These are phyloP conservation scores for Caenorhabditis sp. DNA, from an alignment of 2,888 invertebrate genomes.

Conservation along the genomic window DNA sequence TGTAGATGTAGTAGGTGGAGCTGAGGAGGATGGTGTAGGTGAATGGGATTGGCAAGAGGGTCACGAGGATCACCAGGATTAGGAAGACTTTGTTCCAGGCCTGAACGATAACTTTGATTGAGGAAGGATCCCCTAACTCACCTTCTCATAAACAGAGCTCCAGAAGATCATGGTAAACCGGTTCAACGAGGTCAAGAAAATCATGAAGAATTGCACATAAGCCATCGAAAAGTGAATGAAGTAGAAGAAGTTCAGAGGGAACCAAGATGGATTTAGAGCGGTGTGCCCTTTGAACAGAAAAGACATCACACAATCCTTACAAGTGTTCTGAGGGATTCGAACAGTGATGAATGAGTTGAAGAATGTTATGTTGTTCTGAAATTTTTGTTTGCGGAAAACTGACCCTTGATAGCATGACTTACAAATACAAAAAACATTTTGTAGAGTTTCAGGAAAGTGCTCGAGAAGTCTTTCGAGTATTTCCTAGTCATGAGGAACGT, in stretches of 20 bases:
- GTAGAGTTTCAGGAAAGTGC: slow-evolving; percentile 42
- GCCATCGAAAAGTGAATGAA: slow-evolving; percentile 59
- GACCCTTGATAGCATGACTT: slow-evolving; percentile 9
- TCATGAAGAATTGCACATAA: slow-evolving; percentile 54
- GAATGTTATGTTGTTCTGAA: slow-evolving; percentile 58
- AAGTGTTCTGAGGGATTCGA: slow-evolving; percentile 58
- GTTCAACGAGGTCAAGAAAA: slow-evolving; percentile 51
- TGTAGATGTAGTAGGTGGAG: slow-evolving; percentile 42
- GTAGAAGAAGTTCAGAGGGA: slow-evolving; percentile 56
- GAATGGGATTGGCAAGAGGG: slow-evolving; percentile 32
- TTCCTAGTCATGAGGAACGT: slow-evolving; percentile 29
- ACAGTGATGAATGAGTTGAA: slow-evolving; percentile 62
- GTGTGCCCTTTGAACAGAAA: slow-evolving; percentile 46
- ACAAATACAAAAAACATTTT: slow-evolving; percentile 48
- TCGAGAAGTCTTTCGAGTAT: slow-evolving; percentile 52
- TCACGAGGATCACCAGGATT: neutral
- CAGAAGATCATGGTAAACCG: slow-evolving; percentile 54
- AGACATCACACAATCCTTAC: slow-evolving; percentile 47
- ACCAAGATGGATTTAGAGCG: slow-evolving; percentile 33
- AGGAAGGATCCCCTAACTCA: neutral
- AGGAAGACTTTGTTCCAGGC: slow-evolving; percentile 35
- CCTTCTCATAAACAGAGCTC: slow-evolving; percentile 43
- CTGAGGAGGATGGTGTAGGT: slow-evolving; percentile 23
- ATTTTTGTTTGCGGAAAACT: neutral
- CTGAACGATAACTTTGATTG: neutral